phyloP scores from a whole-genome alignment of 1,140 invertebrate genomes.

The Platyscapa corneri region DNA sequence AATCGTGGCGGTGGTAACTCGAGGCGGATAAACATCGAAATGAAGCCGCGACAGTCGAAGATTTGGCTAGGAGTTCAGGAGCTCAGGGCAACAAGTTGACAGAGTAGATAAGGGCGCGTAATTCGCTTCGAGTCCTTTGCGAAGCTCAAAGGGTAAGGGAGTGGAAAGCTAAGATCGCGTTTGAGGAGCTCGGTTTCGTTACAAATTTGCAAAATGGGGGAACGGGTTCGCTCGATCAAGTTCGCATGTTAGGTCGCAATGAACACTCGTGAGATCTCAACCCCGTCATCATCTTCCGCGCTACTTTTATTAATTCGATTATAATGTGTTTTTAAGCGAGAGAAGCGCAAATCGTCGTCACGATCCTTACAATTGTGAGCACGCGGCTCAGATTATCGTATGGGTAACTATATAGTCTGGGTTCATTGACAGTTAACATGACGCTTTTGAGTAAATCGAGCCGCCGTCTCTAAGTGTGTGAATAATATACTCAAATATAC shows the following conservation, averaged over 20 bases:
- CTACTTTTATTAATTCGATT: constrained; percentile 69
- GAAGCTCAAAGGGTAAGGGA: constrained; percentile 35
- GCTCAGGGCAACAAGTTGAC: constrained; percentile 52
- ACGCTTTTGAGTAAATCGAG: constrained; percentile 45
- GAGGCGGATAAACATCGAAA: constrained; percentile 29
- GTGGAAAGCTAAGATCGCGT: constrained; percentile 26
- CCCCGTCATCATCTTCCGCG: constrained; percentile 50
- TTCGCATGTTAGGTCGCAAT: constrained; percentile 66
- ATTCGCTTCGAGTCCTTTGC: constrained; percentile 17
- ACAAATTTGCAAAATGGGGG: background rate
- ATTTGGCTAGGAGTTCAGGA: too few species aligned
- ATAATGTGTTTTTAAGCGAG: constrained; percentile 71
- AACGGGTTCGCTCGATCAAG: constrained; percentile 46
- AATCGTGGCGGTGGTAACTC: background rate
- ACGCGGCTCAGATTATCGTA: constrained; percentile 1
- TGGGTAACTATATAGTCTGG: background rate
- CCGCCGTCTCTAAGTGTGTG: background rate
- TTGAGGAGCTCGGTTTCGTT: background rate
- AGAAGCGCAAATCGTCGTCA: background rate
- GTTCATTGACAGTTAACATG: constrained; percentile 36
- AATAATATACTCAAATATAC: background rate
- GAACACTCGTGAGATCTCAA: constrained; percentile 52
- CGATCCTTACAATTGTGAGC: background rate
- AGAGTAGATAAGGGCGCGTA: constrained; percentile 45
- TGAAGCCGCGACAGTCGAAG: constrained; percentile 1